Evolutionary conservation across 2,113 vertebrate genomes (phyloP).

Genomic region (Cyanoderma ruficeps): DNA sequence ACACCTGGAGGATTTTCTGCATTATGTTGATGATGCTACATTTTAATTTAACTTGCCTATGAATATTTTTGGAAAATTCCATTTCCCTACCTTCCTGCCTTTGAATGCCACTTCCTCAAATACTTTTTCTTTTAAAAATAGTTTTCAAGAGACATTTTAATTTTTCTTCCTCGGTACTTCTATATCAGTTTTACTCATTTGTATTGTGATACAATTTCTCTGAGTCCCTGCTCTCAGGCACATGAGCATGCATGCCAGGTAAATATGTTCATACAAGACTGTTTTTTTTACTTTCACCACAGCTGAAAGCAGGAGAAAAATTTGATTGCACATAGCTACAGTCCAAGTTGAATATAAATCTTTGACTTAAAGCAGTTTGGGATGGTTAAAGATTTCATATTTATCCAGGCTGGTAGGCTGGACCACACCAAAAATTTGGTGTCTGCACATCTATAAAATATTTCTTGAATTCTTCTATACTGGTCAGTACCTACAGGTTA

Average conservation of each 20-base stretch:
- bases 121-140: background rate
- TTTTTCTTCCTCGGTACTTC: background rate
- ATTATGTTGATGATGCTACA: background rate
- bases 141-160: background rate
- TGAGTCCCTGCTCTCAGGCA: background rate
- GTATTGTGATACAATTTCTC: background rate
- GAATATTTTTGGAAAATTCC: background rate
- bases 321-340: background rate
- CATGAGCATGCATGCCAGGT: background rate
- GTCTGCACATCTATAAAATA: background rate
- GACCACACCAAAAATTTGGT: background rate
- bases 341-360: background rate
- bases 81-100: background rate
- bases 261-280: background rate
- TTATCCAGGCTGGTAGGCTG: background rate
- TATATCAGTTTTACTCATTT: background rate
- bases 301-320: background rate
- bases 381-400: background rate
- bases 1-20: background rate
- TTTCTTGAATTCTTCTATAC: background rate
- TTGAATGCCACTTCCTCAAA: background rate
- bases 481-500: background rate
- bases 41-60: background rate
- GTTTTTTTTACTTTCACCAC: background rate
- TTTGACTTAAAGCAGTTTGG: background rate